Evolutionary conservation across 2,888 invertebrate species (phyloP).

Genomic region (Hemithea aestivaria): DNA sequence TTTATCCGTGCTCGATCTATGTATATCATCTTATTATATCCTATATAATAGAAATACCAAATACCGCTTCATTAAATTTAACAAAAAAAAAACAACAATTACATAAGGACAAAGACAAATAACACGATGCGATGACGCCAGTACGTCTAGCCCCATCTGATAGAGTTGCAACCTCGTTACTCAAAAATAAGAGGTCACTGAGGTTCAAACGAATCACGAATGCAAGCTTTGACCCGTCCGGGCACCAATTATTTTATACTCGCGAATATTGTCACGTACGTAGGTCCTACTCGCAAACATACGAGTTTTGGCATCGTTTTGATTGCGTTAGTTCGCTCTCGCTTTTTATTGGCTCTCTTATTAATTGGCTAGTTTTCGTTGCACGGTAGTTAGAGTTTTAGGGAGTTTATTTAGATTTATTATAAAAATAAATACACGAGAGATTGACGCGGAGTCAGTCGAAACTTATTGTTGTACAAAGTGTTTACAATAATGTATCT

Average conservation of each 20-base stretch:
- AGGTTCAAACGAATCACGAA: constrained; percentile 18
- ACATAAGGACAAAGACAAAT: too few relatives aligned
- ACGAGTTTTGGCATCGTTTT: neutral
- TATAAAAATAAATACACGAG: too few relatives aligned
- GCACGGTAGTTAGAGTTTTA: too few relatives aligned
- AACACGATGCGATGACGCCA: neutral
- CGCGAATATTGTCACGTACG: constrained; percentile 43
- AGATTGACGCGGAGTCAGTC: too few relatives aligned
- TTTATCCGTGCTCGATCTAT: too few relatives aligned
- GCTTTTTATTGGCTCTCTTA: neutral
- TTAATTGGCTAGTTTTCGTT: neutral
- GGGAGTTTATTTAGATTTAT: too few relatives aligned
- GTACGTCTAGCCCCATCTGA: neutral
- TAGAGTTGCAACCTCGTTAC: constrained; percentile 12
- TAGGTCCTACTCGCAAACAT: constrained; percentile 23
- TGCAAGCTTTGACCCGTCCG: constrained; percentile 15
- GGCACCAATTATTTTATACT: constrained; percentile 17
- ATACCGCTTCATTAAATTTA: too few relatives aligned
- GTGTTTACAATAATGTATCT: too few relatives aligned
- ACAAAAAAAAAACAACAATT: too few relatives aligned
- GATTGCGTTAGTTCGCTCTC: constrained; percentile 11
- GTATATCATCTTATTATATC: too few relatives aligned
- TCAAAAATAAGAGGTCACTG: constrained; percentile 14
- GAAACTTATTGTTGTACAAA: too few relatives aligned
- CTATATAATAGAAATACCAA: too few relatives aligned